Percentiles rank a stretch among this genome's conserved stretches.
Evolutionary conservation across 2,113 vertebrate species (phyloP).

Genomic region (Sebastes schlegelii): DNA sequence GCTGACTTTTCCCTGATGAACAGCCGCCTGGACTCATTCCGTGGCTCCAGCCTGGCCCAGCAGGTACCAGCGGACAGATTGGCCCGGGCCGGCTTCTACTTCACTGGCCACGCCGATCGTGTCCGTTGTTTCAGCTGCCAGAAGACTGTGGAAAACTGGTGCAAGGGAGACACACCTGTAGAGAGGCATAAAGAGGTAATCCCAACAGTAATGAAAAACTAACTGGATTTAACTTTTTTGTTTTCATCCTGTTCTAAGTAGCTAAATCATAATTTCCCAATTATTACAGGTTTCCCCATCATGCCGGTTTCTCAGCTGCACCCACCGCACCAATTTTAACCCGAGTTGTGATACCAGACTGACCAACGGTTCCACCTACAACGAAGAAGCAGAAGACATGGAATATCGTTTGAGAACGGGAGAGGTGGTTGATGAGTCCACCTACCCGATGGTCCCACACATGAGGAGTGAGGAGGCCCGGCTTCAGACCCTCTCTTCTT

Average conservation of each 20-base stretch:
- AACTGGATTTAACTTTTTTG: background rate
- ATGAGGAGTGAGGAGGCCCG: slow-evolving; percentile 91
- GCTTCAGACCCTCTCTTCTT: slow-evolving; percentile 86
- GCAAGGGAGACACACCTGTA: slow-evolving; percentile 85
- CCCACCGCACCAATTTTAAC: slow-evolving; percentile 47
- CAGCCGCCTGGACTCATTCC: slow-evolving; percentile 86
- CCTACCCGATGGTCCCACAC: slow-evolving; percentile 84
- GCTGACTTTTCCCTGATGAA: slow-evolving; percentile 80
- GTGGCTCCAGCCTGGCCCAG: slow-evolving; percentile 80
- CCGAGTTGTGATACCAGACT: background rate
- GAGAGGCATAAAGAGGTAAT: slow-evolving; percentile 85
- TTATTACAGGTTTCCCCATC: slow-evolving; percentile 84
- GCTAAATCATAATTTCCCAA: background rate
- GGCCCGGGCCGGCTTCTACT: slow-evolving; percentile 92
- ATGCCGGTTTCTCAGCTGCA: slow-evolving; percentile 86
- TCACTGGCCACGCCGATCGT: slow-evolving; percentile 88
- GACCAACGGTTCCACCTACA: slow-evolving; percentile 51
- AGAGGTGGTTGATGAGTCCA: slow-evolving; percentile 88
- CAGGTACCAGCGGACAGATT: slow-evolving; percentile 84
- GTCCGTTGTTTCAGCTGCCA: slow-evolving; percentile 93
- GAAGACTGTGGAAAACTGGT: slow-evolving; percentile 88
- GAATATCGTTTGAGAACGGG: slow-evolving; percentile 86
- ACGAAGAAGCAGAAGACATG: slow-evolving; percentile 76
- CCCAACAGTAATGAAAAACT: background rate
- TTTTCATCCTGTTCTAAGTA: background rate